These are phyloP conservation scores for Drosophila cyrtoloma DNA, from an alignment of 2,888 invertebrate genomes.

Conservation along the genomic window DNA sequence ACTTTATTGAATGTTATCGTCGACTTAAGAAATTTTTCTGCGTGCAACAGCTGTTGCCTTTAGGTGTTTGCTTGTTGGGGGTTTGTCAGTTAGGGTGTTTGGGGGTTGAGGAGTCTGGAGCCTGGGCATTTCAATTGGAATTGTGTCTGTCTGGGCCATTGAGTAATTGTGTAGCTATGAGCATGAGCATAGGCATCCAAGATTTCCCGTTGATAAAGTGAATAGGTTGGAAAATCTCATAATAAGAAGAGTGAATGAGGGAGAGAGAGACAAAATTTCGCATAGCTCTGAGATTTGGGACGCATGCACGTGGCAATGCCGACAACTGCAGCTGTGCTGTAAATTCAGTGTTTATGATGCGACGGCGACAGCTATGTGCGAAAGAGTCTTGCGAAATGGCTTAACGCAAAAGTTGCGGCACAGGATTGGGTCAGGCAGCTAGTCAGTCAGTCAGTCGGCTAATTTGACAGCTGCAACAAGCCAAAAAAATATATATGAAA, in stretches of 20 bases:
- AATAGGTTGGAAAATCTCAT: constrained; percentile 69
- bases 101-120: constrained; percentile 33
- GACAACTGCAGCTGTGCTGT: constrained; percentile 73
- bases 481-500: constrained; percentile 30
- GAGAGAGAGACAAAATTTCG: constrained; percentile 32
- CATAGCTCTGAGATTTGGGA: constrained; percentile 60
- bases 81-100: constrained; percentile 4
- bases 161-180: constrained; percentile 80
- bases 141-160: constrained; percentile 64
- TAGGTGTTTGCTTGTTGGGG: constrained; percentile 4
- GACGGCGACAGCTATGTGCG: constrained; percentile 48
- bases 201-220: constrained; percentile 79
- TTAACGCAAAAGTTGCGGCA: constrained; percentile 29
- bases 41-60: constrained; percentile 2
- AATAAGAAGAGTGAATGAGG: constrained; percentile 61
- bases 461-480: constrained; percentile 58
- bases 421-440: constrained; percentile 68
- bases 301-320: constrained; percentile 78
- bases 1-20: not conserved
- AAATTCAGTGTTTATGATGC: constrained; percentile 77
- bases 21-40: not conserved
- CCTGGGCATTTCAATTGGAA: constrained; percentile 57
- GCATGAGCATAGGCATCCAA: constrained; percentile 56
- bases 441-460: constrained; percentile 54
- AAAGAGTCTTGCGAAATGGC: constrained; percentile 62